phyloP scores from a whole-genome alignment of 2,888 invertebrate species.

The Luperina testacea region DNA sequence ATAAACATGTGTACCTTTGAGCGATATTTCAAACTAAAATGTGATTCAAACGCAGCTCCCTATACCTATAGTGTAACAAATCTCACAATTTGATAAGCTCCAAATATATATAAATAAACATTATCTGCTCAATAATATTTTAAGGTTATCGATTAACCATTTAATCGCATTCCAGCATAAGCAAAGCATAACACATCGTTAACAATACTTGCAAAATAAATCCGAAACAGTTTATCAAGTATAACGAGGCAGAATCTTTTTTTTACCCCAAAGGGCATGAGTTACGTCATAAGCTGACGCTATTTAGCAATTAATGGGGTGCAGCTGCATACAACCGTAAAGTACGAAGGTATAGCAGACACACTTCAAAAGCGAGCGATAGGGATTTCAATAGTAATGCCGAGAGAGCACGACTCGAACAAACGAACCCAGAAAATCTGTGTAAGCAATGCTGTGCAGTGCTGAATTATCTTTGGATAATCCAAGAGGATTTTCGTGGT shows the following conservation, averaged over 20 bases:
- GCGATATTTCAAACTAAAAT: not conserved
- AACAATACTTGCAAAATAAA: constrained; percentile 49
- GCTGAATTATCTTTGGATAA: not conserved
- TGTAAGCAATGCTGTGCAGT: not conserved
- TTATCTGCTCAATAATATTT: constrained; percentile 1
- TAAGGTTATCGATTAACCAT: constrained; percentile 14
- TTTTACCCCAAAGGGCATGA: constrained; percentile 56
- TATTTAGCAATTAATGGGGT: constrained; percentile 65
- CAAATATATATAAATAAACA: constrained; percentile 1
- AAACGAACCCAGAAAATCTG: not conserved
- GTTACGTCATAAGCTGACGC: constrained; percentile 66
- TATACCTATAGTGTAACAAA: not conserved
- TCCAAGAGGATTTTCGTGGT: not conserved
- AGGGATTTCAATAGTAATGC: constrained; percentile 26
- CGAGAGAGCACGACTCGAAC: not conserved
- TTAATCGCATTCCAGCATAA: constrained; percentile 39
- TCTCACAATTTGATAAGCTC: not conserved
- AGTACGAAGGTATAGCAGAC: constrained; percentile 12
- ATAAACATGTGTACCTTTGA: not conserved
- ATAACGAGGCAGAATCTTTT: constrained; percentile 51
- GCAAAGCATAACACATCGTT: constrained; percentile 40
- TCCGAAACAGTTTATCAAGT: constrained; percentile 42
- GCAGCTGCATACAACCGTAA: constrained; percentile 62
- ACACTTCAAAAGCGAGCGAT: constrained; percentile 1
- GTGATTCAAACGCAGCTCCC: not conserved